Base-by-base conservation (phyloP, 2,797 vertebrate genomes). In the Benthosema pterotum region DNA sequence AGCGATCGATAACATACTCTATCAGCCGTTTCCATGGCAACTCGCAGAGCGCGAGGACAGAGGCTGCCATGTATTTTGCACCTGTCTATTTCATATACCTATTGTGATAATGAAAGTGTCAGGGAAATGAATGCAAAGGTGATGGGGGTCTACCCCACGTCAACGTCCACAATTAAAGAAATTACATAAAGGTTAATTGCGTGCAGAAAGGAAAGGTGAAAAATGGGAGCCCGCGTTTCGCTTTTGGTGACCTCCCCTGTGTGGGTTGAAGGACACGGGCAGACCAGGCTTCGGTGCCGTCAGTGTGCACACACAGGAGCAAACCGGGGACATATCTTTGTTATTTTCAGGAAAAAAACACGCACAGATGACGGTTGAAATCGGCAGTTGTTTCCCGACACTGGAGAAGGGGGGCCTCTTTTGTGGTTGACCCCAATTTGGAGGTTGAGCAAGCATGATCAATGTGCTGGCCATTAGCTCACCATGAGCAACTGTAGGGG, bases 1-100 rank as follows among this genome's bases (percentile, higher is more conserved):
- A 42, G 82, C 91, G 90, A 93, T 94, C 93, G 86, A 94, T 94
- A 92, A 87, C 87, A 87, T 92, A 92, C 91, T 93, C 92, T 90
- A 93, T 93, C 92, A 93, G 92, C 82, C 83, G 92, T 93, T 93
- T 88, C 93, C 90, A 93, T 93, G 91, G 92, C 85, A 93, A 94
- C 93, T 74, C 85, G 62, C 80, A 63, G 89, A 90, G 89, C 80
- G 76, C 85, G 88, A 92, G 91, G 92, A 92, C 91, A 92, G 91
- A 91, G 88, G 87, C 86, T 84, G 85, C 89, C 86, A 83, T 91
- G 91, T 90, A 89, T 93, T 92, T 80, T 91, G 90, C 91, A 90
- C 91, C 91, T 92, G 91, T 91, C 91, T 89, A 60, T 83, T 88
- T 83, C 85, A 87, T 83, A 83, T 57, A 87, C 81, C 87, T 85